phyloP scores from a whole-genome alignment of 2,113 vertebrate species.

The Melospiza georgiana region DNA sequence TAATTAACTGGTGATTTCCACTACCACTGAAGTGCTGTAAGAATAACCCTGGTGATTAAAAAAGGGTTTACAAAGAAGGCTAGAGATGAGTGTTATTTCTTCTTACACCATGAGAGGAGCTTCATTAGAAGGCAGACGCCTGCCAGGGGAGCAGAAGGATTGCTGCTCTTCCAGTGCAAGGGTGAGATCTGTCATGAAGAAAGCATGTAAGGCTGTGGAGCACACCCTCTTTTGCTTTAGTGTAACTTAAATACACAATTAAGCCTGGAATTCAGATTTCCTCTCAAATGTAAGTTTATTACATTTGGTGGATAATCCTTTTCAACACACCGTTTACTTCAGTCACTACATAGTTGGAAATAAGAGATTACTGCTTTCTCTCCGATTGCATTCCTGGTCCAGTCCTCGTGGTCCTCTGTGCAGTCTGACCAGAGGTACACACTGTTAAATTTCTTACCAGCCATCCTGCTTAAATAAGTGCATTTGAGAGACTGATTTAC shows the following conservation, averaged over 20 bases:
- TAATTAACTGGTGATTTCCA: slow-evolving; percentile 34
- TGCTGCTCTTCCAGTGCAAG: neutral
- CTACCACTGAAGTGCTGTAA: neutral
- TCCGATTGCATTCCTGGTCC: neutral
- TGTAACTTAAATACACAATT: neutral
- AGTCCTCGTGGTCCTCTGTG: neutral
- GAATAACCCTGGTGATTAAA: neutral
- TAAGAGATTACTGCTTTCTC: neutral
- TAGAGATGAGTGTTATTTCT: neutral
- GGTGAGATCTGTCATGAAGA: neutral
- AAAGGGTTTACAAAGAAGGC: neutral
- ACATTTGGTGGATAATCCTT: neutral
- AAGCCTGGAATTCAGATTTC: neutral
- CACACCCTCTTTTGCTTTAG: neutral
- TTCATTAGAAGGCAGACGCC: neutral
- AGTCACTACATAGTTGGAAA: neutral
- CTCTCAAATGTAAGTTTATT: neutral
- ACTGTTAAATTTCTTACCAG: neutral
- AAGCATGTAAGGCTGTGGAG: neutral
- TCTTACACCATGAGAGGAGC: neutral
- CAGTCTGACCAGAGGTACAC: neutral
- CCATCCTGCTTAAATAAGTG: neutral
- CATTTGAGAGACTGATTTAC: neutral
- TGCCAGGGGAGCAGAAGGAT: neutral
- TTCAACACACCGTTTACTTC: neutral